These are phyloP conservation scores for Taxidea taxus DNA, from an alignment of 2,113 vertebrate genomes.

Conservation along the genomic window DNA sequence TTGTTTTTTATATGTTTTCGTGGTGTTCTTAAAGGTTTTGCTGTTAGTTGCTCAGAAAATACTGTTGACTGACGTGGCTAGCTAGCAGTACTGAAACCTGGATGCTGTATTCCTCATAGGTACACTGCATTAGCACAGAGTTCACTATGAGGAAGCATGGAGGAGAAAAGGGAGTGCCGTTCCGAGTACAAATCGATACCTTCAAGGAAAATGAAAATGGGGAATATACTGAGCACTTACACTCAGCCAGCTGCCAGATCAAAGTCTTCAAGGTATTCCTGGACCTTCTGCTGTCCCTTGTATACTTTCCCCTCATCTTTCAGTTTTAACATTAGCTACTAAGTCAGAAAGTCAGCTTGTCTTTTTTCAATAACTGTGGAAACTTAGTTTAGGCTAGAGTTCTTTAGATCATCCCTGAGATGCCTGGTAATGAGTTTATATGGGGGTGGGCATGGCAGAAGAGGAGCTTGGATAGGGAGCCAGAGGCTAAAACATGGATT, in stretches of 20 bases:
- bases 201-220: slow-evolving; percentile 93
- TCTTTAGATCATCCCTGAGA: neutral
- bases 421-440: neutral
- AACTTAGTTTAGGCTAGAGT: neutral
- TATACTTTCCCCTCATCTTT: neutral
- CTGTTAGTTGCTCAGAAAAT: neutral
- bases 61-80: neutral
- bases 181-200: slow-evolving; percentile 97
- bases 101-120: slow-evolving; percentile 78
- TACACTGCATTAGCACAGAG: slow-evolving; percentile 99
- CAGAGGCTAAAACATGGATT: neutral
- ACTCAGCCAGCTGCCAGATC: slow-evolving; percentile 99
- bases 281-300: neutral
- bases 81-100: neutral
- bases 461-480: neutral
- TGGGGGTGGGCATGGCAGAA: neutral
- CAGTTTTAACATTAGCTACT: neutral
- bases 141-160: slow-evolving; percentile 99
- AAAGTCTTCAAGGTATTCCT: slow-evolving; percentile 97
- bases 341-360: neutral
- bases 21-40: slow-evolving; percentile 14
- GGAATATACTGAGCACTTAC: slow-evolving; percentile 97
- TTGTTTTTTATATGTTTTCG: neutral
- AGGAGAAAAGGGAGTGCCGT: slow-evolving; percentile 97
- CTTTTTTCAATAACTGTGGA: neutral